A percentile compares a stretch with the other conserved stretches of the same genome.
Conservation (phyloP, 2,888 invertebrate genomes). For the Cataglyphis altisquamis region DNA sequence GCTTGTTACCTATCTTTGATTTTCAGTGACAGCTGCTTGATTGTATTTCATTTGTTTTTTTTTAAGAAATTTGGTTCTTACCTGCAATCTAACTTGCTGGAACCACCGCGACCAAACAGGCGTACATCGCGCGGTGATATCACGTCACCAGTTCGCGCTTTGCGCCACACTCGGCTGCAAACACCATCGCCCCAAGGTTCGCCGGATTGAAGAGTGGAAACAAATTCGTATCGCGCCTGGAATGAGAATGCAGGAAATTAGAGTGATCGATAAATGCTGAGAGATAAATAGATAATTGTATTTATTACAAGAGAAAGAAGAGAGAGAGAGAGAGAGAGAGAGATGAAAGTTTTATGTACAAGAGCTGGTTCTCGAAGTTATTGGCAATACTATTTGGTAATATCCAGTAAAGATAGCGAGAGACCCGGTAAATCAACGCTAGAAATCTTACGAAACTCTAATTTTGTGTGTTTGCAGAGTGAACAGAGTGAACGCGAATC, state of each 20-base stretch:
- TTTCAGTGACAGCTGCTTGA: not conserved
- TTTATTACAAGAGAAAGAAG: not conserved
- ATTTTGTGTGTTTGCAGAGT: not conserved
- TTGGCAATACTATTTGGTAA: not conserved
- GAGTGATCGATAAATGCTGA: not conserved
- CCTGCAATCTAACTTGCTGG: slow-evolving; percentile 91
- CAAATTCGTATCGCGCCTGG: slow-evolving; percentile 92
- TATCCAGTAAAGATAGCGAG: not conserved
- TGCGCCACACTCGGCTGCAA: slow-evolving; percentile 90
- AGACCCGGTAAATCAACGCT: not conserved
- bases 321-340: not conserved
- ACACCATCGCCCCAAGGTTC: slow-evolving; percentile 88
- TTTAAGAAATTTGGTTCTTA: not conserved
- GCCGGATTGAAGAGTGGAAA: slow-evolving; percentile 93
- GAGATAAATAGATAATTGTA: not conserved
- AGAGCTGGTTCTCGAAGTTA: not conserved
- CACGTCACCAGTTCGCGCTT: slow-evolving; percentile 89
- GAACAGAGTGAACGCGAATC: not conserved
- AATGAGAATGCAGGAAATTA: slow-evolving; percentile 1
- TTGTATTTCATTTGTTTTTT: not conserved
- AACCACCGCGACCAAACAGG: slow-evolving; percentile 94
- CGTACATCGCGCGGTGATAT: slow-evolving; percentile 92
- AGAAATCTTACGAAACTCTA: not conserved
- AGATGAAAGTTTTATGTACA: not conserved
- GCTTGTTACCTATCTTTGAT: not conserved